These are phyloP conservation scores for Drosophila merina DNA, from an alignment of 2,888 invertebrate species.

Conservation along the genomic window DNA sequence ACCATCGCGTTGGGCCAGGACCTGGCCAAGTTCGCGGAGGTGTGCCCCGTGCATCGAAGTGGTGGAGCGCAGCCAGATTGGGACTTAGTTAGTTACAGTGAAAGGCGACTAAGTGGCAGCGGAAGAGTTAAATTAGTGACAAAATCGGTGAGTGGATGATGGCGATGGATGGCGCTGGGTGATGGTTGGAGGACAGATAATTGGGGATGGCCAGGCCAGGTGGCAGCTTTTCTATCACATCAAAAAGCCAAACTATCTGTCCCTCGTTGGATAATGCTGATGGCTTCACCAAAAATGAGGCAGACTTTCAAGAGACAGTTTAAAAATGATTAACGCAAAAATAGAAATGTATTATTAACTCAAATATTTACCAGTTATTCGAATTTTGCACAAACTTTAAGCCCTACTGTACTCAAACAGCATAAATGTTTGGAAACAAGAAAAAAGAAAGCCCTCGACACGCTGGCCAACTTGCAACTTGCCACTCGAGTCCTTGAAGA, in stretches of 20 bases:
- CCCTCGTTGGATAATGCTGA: not conserved
- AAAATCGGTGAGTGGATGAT: constrained; percentile 39
- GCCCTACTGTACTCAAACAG: constrained; percentile 49
- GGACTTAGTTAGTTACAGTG: constrained; percentile 50
- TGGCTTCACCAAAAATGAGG: not conserved
- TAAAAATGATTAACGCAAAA: not conserved
- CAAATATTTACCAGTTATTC: no score
- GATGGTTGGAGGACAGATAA: not conserved
- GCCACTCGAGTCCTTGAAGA: constrained; percentile 45
- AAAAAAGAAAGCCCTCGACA: constrained; percentile 33
- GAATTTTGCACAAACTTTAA: constrained; percentile 1
- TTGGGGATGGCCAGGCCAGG: not conserved
- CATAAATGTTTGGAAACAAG: constrained; percentile 10
- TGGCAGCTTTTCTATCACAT: not conserved
- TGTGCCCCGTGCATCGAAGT: constrained; percentile 19
- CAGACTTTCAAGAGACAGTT: not conserved
- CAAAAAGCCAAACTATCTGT: constrained; percentile 6
- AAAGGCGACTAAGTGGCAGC: constrained; percentile 54
- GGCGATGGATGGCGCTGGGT: not conserved
- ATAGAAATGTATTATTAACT: not conserved
- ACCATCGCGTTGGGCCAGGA: constrained; percentile 44
- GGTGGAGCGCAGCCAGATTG: constrained; percentile 18
- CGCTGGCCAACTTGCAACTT: constrained; percentile 51
- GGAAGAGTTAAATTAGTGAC: constrained; percentile 55
- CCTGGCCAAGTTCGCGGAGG: constrained; percentile 36